These are phyloP conservation scores for Mesocentrotus franciscanus DNA, from an alignment of 53 echinoderm and acorn worm genomes.

Conservation along the genomic window DNA sequence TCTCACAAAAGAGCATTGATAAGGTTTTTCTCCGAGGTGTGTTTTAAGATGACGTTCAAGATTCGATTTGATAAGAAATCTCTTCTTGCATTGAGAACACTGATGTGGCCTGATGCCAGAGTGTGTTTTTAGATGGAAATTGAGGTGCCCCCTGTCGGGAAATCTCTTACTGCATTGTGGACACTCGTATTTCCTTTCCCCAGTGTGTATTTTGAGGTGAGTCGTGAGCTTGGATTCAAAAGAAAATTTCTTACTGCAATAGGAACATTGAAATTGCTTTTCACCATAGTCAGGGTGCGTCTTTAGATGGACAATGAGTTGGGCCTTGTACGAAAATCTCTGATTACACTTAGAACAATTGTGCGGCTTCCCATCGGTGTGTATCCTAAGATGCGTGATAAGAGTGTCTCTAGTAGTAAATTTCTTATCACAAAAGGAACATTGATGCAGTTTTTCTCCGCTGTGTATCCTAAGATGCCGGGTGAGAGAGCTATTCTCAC, in stretches of 20 bases:
- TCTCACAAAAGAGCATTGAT: not conserved
- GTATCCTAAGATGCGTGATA: conserved; percentile 37
- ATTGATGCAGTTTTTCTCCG: conserved; percentile 60
- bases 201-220: not conserved
- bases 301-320: not conserved
- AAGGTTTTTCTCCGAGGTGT: not conserved
- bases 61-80: not conserved
- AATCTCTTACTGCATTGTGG: not conserved
- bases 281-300: not conserved
- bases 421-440: conserved; percentile 68
- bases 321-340: not conserved
- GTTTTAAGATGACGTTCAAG: not conserved
- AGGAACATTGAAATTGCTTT: not conserved
- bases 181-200: not conserved
- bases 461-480: not conserved
- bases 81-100: not conserved
- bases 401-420: conserved; percentile 65
- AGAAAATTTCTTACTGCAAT: not conserved
- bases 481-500: not conserved
- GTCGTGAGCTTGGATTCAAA: not conserved
- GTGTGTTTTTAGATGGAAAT: not conserved
- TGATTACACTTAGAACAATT: not conserved
- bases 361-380: not conserved
- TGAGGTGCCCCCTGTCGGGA: not conserved
- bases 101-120: not conserved